phyloP scores from a whole-genome alignment of 2,113 vertebrate genomes.

The Alligator mississippiensis region DNA sequence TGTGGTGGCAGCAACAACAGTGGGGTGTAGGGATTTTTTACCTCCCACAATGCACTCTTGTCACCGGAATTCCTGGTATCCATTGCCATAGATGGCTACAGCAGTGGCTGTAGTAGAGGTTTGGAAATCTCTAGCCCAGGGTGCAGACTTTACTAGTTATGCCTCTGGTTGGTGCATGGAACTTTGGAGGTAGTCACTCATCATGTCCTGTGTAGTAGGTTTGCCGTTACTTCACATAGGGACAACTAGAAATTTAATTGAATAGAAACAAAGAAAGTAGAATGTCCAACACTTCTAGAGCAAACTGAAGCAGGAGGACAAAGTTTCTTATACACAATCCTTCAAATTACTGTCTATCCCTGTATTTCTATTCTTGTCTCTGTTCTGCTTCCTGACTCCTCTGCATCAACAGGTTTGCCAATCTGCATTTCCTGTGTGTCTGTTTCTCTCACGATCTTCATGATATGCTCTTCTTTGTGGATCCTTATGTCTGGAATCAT shows the following conservation, averaged over 20 bases:
- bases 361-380: background rate
- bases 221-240: background rate
- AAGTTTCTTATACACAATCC: background rate
- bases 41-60: too few relatives aligned
- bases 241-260: background rate
- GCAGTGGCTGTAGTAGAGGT: too few relatives aligned
- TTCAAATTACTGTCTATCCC: background rate
- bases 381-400: background rate
- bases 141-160: too few relatives aligned
- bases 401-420: background rate
- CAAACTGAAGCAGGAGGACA: background rate
- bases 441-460: background rate
- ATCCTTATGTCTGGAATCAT: background rate
- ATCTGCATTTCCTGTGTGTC: background rate
- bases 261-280: background rate
- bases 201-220: background rate
- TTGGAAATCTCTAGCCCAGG: too few relatives aligned
- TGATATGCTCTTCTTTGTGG: background rate
- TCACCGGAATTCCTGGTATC: too few relatives aligned
- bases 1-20: too few relatives aligned
- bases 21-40: too few relatives aligned
- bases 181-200: background rate
- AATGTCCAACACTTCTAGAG: background rate
- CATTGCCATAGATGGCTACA: too few relatives aligned
- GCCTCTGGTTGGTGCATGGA: background rate